Base-by-base conservation (phyloP, 2,797 vertebrate species). In the Apogon hyalosoma region DNA sequence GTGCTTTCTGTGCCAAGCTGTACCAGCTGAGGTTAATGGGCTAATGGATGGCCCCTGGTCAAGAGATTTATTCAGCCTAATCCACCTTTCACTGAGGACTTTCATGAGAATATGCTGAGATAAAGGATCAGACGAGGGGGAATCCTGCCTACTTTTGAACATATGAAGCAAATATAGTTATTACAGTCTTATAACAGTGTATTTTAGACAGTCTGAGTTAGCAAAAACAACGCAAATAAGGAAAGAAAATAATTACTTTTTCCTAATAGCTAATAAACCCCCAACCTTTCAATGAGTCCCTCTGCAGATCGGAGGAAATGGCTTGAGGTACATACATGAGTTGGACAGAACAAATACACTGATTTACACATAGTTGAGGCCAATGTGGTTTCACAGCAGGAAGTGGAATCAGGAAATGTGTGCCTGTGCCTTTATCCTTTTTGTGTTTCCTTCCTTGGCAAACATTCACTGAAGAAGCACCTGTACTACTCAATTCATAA, bases 201-300 rank as follows among this genome's bases (percentile, higher is more conserved):
- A 4, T 24, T 24, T 24, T 24, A 24, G 21, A 24, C 21, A 63
- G 52, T 55, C 6, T 9, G 36, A 91, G 90, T 92, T 90, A 91
- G 90, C 88, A 62, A 75, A 59, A 77, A 40, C 11, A 62, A 73
- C 6, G 31, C 80, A 85, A 74, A 24, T 24, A 4, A 4, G 21
- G 88, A 88, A 92, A 92, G 90, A 92, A 93, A 95, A 85, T 53
- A 0, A 1, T 75, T 38, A 47, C 7, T 28, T 53, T 70, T 77
- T 79, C 58, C n/a, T 79, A 63, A 11, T 82, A 84, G 72, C 83
- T 77, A 78, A 77, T 18, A 45, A 75, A 54, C 66, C 67, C 77
- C 73, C 31, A 6, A 4, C 4, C 7, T 5, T 8, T 8, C 31
- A 21, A 11, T 4, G 50, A 40, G 61, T 73, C 69, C 43, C 70